Evolutionary conservation across 64 coral and sea anemone genomes (phyloP), one percentile per base, ranked within the genome.

Genomic region (Pocillopora damicornis): DNA sequence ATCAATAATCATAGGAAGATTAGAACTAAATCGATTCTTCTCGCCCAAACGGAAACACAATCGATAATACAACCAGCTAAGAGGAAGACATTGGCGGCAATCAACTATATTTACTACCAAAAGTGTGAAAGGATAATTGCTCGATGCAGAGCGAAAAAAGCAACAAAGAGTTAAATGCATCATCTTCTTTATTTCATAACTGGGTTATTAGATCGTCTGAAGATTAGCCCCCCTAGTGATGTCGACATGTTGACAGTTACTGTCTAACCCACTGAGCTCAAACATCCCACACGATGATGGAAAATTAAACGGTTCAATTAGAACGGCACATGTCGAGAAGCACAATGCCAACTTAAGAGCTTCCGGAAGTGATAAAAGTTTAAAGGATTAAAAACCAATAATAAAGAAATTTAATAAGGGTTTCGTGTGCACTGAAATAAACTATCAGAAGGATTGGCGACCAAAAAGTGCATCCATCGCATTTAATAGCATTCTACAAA

Each of bases 321-420:
- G 64, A 85, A 15, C 37, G 51, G 37, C 81, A 68, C 81, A n/a
- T 71, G 63, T 51, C 61, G 26, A 16, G 9, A 13, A 42, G 6
- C 23, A 68, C 61, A 83, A n/a, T 85, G 64, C 22, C 37, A 45
- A 14, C 65, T 25, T 85, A 85, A 85, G 57, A 37, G 81, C 81
- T 85, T 26, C 38, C 63, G 81, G 81, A 85, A 72, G 51, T 85
- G 17, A 59, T 71, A 26, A 10, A 11, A 85, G 81, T 72, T 85
- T 71, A 85, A 85, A 73, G 65, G 81, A 85, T 85, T 71, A 85
- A 85, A 37, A 2, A 13, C 63, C 65, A 85, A 85, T 85, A 26
- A 85, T 57, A 58, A 71, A 71, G 65, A 85, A 85, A 71, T 72
- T 71, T 85, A 85, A 72, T 71, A 38, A 72, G 72, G 71, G 22